phyloP scores from a whole-genome alignment of 2,113 vertebrate species.

The Zonotrichia leucophrys region DNA sequence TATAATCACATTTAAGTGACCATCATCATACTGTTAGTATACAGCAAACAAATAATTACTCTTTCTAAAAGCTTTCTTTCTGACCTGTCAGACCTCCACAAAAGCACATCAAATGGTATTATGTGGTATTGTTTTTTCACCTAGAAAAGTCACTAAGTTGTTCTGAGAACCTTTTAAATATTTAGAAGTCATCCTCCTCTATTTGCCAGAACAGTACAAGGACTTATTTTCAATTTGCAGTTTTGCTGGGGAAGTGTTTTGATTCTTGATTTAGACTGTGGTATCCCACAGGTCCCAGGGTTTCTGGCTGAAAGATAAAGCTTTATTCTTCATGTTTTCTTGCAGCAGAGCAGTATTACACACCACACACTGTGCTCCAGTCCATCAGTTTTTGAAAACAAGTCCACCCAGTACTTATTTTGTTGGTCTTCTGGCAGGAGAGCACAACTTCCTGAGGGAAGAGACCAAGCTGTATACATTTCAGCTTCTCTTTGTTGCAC shows the following conservation, averaged over 20 bases:
- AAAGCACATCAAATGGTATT: not conserved
- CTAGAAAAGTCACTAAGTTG: not conserved
- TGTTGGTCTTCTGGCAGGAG: conserved; percentile 49
- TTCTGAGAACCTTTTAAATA: not conserved
- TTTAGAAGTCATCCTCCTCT: conserved; percentile 31
- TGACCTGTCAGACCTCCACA: not conserved
- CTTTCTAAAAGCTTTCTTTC: not conserved
- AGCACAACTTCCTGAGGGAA: conserved; percentile 26
- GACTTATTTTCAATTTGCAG: conserved; percentile 63
- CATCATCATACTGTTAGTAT: not conserved
- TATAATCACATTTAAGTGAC: not conserved
- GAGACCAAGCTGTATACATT: not conserved
- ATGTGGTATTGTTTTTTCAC: conserved; percentile 15
- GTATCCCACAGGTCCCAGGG: not conserved
- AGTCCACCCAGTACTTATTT: conserved; percentile 4
- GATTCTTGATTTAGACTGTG: conserved; percentile 65
- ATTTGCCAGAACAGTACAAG: conserved; percentile 47
- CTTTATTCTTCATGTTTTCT: conserved; percentile 49
- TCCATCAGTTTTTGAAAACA: conserved; percentile 59
- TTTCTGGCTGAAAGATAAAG: conserved; percentile 63
- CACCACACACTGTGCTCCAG: conserved; percentile 38
- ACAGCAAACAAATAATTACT: not conserved
- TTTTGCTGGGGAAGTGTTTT: conserved; percentile 50
- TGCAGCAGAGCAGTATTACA: conserved; percentile 36
- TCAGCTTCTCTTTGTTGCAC: conserved; percentile 47